Base-by-base conservation (phyloP, 2,113 vertebrate genomes). In the Garra rufa region DNA sequence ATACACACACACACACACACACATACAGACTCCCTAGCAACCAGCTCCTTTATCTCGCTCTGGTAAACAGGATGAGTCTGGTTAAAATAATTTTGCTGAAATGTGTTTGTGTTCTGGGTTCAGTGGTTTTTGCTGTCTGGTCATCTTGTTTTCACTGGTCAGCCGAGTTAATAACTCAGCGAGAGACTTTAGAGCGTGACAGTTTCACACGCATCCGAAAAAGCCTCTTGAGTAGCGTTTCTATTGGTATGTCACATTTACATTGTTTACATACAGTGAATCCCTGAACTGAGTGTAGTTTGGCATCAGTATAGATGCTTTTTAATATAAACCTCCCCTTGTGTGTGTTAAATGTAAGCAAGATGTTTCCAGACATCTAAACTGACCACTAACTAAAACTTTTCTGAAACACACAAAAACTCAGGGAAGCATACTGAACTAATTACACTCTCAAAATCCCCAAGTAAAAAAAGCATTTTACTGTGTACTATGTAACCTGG, bases 351-450 rank as follows among this genome's bases (percentile, higher is more conserved):
- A 75, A 83, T 57, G 67, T 14, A 75, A 71, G 81, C 78, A 81
- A 67, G 26, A 81, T 81, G 78, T 81, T 50, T 67, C 26, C 44
- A 65, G 61, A 63, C 43, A 6, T 24, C 57, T 85, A 71, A 80
- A 85, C 80, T 86, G 26, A 84, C 43, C 73, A 84, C 57, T 83
- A 83, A 74, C 69, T 74, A 59, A 14, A 71, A 43, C 43, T 11
- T 48, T 43, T 57, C 24, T 61, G 21, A 83, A 82, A 73, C 21
- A 15, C 48, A 46, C 74, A 83, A 63, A 71, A 65, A 61, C 38
- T 81, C 67, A 74, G 71, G 50, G 71, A n/a, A 38, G 59, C 89
- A 89, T 81, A 77, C 76, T 90, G 85, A 76, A 89, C 73, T 84
- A 75, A 86, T 82, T 88, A 80, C 70, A n/a, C 46, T 65, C 34